These are phyloP conservation scores for Samia ricini DNA, from an alignment of 1,140 invertebrate species.

Conservation along the genomic window DNA sequence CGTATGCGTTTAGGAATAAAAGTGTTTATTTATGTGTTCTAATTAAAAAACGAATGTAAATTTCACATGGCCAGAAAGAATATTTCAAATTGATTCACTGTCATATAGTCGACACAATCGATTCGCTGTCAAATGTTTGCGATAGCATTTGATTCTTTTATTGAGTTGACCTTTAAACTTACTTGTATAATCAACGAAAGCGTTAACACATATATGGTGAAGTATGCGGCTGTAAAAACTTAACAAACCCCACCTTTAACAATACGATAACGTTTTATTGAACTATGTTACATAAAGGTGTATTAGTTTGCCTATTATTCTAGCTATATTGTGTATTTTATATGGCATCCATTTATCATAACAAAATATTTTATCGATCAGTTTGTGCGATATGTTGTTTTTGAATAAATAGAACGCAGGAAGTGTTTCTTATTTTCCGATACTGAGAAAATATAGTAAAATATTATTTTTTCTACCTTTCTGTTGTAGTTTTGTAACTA, in stretches of 20 bases:
- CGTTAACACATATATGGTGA: conserved; percentile 36
- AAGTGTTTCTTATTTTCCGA: no score
- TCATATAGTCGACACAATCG: conserved; percentile 65
- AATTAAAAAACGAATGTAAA: neutral
- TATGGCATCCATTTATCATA: neutral
- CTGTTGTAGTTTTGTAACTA: no score
- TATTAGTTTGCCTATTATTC: neutral
- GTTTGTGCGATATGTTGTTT: no score
- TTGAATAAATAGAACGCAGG: no score
- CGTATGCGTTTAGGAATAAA: neutral
- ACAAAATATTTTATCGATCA: neutral
- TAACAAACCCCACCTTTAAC: conserved; percentile 18
- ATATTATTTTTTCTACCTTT: no score
- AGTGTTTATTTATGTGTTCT: neutral
- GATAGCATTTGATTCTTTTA: conserved; percentile 50
- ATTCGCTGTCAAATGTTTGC: conserved; percentile 61
- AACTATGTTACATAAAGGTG: conserved; percentile 3
- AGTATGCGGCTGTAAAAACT: conserved; percentile 25
- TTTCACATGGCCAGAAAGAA: conserved; percentile 4
- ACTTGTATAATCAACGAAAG: conserved; percentile 27
- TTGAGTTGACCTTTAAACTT: conserved; percentile 43
- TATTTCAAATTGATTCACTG: conserved; percentile 65
- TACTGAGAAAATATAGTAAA: no score
- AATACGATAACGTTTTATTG: conserved; percentile 17
- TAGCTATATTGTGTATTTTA: neutral